Evolutionary conservation across 2,113 vertebrate species (phyloP), one percentile per base, ranked within the genome.

Genomic region (zebrafish (Danio rerio)): DNA sequence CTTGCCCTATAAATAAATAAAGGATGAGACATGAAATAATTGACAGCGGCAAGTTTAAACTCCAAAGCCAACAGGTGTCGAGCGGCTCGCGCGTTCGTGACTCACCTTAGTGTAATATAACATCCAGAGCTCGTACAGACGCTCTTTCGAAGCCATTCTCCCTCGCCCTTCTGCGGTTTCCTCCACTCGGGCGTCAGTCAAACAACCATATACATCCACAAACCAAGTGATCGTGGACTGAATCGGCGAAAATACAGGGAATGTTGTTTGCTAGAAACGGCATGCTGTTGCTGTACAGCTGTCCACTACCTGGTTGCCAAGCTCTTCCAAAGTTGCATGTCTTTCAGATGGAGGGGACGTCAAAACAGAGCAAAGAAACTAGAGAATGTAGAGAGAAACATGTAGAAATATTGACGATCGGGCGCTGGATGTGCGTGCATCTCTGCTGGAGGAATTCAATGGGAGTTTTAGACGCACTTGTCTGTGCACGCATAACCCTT

Each of bases 71-170:
- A 92, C 92, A 92, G 90, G 92, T 94, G 92, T 92, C 89, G 81
- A 69, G 16, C 45, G 11, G 45, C 56, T 66, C n/a, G 45, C 66
- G 80, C 85, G 61, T 88, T 84, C 5, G 71, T 72, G 68, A 83
- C 95, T 96, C 92, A 98, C 96, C 96, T 96, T 96, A 49, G 95
- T 95, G 90, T 95, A 95, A 88, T 96, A 96, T 7, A 95, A 94
- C 94, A 96, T 95, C 96, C 96, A 97, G 86, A 97, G 93, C 92
- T 97, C 96, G 78, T 95, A 94, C 71, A 97, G 94, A 86, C 93
- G 88, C 86, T 97, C 96, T 82, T 95, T 95, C 86, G 96, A 95
- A 89, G 95, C 95, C 96, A 98, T 96, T 88, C 91, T 87, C 65
- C 80, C 65, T 83, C 76, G 80, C 81, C 86, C 79, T 83, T 88